Conservation (phyloP, 2,888 invertebrate species). For the Andrena marginata region DNA sequence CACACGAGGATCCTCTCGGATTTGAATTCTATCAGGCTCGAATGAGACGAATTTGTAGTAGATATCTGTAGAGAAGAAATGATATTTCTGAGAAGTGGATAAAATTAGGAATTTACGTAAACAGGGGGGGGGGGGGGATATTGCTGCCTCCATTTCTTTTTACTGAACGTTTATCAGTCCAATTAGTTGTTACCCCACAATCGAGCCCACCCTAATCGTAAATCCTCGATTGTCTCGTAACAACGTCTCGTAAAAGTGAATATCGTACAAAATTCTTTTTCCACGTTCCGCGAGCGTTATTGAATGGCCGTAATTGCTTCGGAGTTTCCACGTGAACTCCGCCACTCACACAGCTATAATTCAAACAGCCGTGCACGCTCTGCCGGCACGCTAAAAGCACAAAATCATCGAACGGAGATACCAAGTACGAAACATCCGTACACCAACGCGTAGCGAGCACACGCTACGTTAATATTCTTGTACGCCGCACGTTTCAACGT, state of each 20-base stretch:
- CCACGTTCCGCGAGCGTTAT: not conserved
- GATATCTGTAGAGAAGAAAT: too few species aligned
- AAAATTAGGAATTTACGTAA: too few species aligned
- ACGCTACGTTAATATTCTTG: conserved; percentile 56
- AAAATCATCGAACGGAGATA: conserved; percentile 36
- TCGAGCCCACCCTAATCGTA: not conserved
- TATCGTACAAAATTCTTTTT: not conserved
- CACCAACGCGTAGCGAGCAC: conserved; percentile 22
- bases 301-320: not conserved
- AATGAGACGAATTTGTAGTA: not conserved
- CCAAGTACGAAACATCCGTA: conserved; percentile 27
- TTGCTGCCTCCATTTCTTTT: too few species aligned
- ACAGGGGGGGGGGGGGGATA: too few species aligned
- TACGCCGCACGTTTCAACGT: conserved; percentile 50
- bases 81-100: too few species aligned
- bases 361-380: conserved; percentile 5
- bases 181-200: too few species aligned
- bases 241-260: not conserved
- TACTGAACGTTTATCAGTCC: too few species aligned
- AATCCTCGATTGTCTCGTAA: not conserved
- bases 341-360: not conserved
- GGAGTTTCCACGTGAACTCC: not conserved
- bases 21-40: not conserved
- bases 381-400: not conserved
- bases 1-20: not conserved